Conservation (phyloP, 2,113 vertebrate genomes). For the Dasyurus viverrinus region DNA sequence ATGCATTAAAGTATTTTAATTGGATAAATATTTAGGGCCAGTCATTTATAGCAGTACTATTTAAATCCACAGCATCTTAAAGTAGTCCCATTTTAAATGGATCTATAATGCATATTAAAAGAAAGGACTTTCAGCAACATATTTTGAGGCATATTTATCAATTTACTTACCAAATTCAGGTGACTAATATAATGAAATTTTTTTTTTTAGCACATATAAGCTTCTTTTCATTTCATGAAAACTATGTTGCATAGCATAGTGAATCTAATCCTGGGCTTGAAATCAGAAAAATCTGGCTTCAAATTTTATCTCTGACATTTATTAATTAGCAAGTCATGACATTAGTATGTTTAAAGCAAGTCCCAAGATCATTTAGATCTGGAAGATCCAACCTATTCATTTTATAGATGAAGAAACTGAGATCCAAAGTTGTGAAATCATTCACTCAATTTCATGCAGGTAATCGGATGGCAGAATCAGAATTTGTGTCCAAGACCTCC, state of each 20-base stretch:
- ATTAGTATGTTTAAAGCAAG: not conserved
- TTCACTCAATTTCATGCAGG: not conserved
- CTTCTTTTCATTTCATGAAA: not conserved
- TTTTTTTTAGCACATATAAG: not conserved
- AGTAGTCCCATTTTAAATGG: conserved; percentile 33
- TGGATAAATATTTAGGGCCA: conserved; percentile 47
- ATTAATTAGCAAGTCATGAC: not conserved
- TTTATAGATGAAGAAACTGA: not conserved
- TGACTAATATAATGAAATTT: not conserved
- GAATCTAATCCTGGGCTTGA: not conserved
- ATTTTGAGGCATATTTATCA: not conserved
- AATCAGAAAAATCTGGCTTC: not conserved
- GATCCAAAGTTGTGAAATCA: not conserved
- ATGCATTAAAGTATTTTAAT: conserved; percentile 57
- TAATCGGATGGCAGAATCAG: not conserved
- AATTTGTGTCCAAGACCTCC: not conserved
- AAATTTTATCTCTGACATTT: not conserved
- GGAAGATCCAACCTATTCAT: not conserved
- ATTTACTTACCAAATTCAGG: not conserved
- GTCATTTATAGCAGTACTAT: conserved; percentile 58
- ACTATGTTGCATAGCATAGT: not conserved
- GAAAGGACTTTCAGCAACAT: not conserved
- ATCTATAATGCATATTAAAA: not conserved
- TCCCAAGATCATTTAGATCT: not conserved
- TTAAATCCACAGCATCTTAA: conserved; percentile 55